A percentile compares a stretch with the other conserved stretches of the same genome.
Evolutionary conservation across 2,888 invertebrate genomes (phyloP).

Genomic region (Yponomeuta malinellus): DNA sequence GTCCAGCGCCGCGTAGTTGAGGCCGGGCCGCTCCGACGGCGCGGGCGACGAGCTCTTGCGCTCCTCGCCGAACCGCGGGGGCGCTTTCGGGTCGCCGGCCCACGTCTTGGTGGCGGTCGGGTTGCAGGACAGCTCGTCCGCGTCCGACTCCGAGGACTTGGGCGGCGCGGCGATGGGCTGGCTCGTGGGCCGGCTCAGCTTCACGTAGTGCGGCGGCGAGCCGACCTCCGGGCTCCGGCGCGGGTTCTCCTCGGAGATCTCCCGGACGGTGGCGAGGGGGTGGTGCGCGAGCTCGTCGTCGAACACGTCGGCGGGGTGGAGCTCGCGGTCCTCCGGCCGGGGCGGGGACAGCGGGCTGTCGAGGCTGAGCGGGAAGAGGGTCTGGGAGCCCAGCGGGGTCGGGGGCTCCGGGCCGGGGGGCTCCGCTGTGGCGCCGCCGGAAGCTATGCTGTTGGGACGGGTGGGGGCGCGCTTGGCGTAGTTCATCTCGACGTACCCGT

Average conservation of each 20-base stretch:
- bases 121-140: conserved; percentile 45
- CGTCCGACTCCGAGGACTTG: conserved; percentile 26
- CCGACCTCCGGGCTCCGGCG: conserved; percentile 30
- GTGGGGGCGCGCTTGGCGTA: conserved; percentile 62
- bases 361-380: conserved; percentile 81
- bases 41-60: conserved; percentile 26
- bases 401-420: conserved; percentile 29
- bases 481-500: conserved; percentile 69
- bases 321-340: conserved; percentile 50
- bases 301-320: conserved; percentile 39
- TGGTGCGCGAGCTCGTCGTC: conserved; percentile 38
- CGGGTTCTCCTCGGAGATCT: conserved; percentile 51
- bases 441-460: conserved; percentile 79
- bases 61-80: conserved; percentile 33
- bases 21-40: conserved; percentile 24
- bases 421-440: conserved; percentile 34
- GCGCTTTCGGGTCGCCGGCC: conserved; percentile 23
- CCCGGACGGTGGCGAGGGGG: conserved; percentile 47
- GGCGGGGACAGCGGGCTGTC: conserved; percentile 81
- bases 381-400: conserved; percentile 77
- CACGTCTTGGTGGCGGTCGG: conserved; percentile 63
- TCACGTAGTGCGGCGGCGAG: conserved; percentile 67
- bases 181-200: conserved; percentile 47
- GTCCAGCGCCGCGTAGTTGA: conserved; percentile 66
- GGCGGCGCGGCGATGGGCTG: conserved; percentile 25